Evolutionary conservation across 2,113 vertebrate species (phyloP).

Genomic region (Salvator merianae): DNA sequence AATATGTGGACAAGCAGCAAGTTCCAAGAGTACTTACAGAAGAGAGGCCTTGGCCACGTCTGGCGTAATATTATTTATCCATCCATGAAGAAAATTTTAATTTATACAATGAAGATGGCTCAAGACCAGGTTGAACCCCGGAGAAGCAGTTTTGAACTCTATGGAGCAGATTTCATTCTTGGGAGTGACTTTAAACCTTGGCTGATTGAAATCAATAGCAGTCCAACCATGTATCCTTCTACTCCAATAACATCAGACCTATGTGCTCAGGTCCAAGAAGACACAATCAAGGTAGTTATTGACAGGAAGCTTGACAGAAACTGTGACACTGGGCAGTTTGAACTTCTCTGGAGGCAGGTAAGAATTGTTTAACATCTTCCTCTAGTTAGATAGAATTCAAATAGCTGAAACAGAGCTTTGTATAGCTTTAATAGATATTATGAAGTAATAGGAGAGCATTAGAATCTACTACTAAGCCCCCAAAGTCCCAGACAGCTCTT

Average conservation of each 20-base stretch:
- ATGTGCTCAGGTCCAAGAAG: conserved; percentile 59
- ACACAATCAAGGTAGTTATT: conserved; percentile 63
- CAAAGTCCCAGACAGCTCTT: background rate
- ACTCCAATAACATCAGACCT: conserved; percentile 49
- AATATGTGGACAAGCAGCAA: conserved; percentile 68
- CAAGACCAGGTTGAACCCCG: conserved; percentile 56
- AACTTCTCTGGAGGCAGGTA: conserved; percentile 64
- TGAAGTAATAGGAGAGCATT: background rate
- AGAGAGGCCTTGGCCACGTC: conserved; percentile 36
- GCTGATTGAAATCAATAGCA: conserved; percentile 71
- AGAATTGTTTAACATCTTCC: background rate
- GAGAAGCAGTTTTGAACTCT: conserved; percentile 68
- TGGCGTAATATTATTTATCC: conserved; percentile 66
- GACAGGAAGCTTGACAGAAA: conserved; percentile 49
- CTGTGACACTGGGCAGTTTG: conserved; percentile 59
- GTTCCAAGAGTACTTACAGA: conserved; percentile 68
- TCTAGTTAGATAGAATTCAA: background rate
- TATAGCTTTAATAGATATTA: background rate
- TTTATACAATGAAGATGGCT: conserved; percentile 43
- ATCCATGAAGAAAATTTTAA: conserved; percentile 62
- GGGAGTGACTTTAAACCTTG: conserved; percentile 61
- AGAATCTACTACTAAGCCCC: background rate
- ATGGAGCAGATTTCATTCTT: conserved; percentile 64
- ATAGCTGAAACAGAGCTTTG: background rate
- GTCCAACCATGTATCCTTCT: conserved; percentile 64